These are phyloP conservation scores for Pterobdella sp. DNA, from an alignment of 2,888 invertebrate genomes.

Conservation along the genomic window DNA sequence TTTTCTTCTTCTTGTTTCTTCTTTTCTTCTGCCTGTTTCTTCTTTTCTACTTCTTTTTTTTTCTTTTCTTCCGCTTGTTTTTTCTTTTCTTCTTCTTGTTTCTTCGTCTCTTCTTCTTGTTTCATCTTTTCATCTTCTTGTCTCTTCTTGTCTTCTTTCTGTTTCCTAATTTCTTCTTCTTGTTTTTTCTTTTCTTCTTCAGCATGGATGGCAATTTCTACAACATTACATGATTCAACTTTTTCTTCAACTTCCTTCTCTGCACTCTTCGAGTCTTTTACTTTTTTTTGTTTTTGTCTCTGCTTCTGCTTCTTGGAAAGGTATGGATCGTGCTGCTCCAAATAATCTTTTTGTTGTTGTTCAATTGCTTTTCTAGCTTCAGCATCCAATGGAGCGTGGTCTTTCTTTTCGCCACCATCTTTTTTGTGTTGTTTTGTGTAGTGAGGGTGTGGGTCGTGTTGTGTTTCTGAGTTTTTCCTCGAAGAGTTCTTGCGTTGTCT, in stretches of 20 bases:
- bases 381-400: not conserved
- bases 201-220: not conserved
- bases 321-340: conserved; percentile 8
- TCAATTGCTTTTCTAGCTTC: not conserved
- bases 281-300: conserved; percentile 10
- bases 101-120: not conserved
- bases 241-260: not conserved
- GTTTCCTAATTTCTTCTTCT: not conserved
- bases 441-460: not conserved
- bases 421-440: conserved; percentile 1
- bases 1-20: not conserved
- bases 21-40: not conserved
- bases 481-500: not conserved
- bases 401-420: not conserved
- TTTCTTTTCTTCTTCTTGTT: not conserved
- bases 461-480: not conserved
- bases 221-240: not conserved
- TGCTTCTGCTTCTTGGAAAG: conserved; percentile 8
- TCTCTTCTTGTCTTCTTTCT: not conserved
- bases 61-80: not conserved
- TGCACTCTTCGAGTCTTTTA: not conserved
- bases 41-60: not conserved
- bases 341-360: not conserved
- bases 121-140: not conserved
- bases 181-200: not conserved